phyloP scores from a whole-genome alignment of 2,113 vertebrate species.

The Oryzias curvinotus region DNA sequence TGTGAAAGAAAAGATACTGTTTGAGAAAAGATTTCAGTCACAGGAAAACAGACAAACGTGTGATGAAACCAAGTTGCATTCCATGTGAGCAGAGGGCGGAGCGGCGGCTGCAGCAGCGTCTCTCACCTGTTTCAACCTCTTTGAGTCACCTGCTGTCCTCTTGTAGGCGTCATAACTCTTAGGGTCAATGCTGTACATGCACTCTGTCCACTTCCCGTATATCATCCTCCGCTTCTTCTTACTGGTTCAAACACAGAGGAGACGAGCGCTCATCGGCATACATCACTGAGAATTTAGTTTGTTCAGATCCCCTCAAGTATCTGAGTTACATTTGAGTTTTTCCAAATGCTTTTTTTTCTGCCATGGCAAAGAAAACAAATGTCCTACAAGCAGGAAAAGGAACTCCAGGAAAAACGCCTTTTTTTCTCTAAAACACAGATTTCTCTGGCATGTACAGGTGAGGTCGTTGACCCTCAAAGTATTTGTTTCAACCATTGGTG shows the following conservation, averaged over 20 bases:
- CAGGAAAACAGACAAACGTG: conserved; percentile 25
- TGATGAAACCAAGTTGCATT: conserved; percentile 16
- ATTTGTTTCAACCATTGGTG: too few species aligned
- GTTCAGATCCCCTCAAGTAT: too few species aligned
- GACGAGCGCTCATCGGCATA: background rate
- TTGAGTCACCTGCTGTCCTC: conserved; percentile 75
- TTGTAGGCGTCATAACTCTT: conserved; percentile 80
- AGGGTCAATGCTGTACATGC: conserved; percentile 89
- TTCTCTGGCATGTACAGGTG: too few species aligned
- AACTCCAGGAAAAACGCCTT: too few species aligned
- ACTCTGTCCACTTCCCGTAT: conserved; percentile 98
- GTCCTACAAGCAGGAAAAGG: too few species aligned
- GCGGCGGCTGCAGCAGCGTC: background rate
- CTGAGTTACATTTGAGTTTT: too few species aligned
- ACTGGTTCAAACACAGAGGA: conserved; percentile 61
- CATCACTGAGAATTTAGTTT: too few species aligned
- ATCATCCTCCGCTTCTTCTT: conserved; percentile 90
- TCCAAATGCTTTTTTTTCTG: too few species aligned
- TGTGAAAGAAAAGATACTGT: conserved; percentile 65
- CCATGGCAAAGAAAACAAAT: too few species aligned
- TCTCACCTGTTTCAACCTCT: conserved; percentile 82
- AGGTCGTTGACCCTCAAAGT: too few species aligned
- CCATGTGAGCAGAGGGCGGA: conserved; percentile 8
- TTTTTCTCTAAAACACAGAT: too few species aligned
- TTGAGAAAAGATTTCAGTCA: conserved; percentile 54